phyloP scores from a whole-genome alignment of 2,113 vertebrate genomes.

The Sorex fumeus region DNA sequence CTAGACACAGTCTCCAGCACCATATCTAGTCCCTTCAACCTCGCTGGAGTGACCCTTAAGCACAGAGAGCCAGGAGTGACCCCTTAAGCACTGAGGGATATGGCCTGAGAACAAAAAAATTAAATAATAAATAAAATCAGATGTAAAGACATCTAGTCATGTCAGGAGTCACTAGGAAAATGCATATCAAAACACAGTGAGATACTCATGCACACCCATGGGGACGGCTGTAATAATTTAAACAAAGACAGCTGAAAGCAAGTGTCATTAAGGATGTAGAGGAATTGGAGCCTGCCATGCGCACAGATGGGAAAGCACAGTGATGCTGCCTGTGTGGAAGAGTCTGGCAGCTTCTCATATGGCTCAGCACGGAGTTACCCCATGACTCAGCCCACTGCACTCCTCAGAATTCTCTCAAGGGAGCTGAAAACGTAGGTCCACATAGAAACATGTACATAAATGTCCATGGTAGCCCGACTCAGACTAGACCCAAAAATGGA shows the following conservation, averaged over 20 bases:
- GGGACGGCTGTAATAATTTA: neutral
- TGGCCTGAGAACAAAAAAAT: too few species aligned
- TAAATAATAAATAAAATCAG: neutral
- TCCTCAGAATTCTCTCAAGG: slow-evolving; percentile 24
- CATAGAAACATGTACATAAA: neutral
- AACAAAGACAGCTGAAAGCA: neutral
- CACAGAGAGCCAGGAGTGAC: too few species aligned
- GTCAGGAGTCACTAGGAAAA: slow-evolving; percentile 1
- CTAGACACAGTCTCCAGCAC: too few species aligned
- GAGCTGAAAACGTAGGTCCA: slow-evolving; percentile 14
- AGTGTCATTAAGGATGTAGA: neutral
- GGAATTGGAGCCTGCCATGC: neutral
- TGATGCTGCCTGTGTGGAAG: neutral
- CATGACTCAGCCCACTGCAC: neutral
- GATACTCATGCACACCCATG: neutral
- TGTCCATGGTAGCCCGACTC: neutral
- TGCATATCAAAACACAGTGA: slow-evolving; percentile 19
- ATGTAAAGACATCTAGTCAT: neutral
- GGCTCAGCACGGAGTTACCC: neutral
- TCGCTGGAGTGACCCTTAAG: too few species aligned
- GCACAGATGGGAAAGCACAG: neutral
- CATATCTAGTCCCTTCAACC: too few species aligned
- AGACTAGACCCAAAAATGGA: neutral
- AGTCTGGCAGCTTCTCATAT: neutral
- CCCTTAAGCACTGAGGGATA: too few species aligned